These are phyloP conservation scores for Pogonus chalceus DNA, from an alignment of 1,140 invertebrate genomes.

Conservation along the genomic window DNA sequence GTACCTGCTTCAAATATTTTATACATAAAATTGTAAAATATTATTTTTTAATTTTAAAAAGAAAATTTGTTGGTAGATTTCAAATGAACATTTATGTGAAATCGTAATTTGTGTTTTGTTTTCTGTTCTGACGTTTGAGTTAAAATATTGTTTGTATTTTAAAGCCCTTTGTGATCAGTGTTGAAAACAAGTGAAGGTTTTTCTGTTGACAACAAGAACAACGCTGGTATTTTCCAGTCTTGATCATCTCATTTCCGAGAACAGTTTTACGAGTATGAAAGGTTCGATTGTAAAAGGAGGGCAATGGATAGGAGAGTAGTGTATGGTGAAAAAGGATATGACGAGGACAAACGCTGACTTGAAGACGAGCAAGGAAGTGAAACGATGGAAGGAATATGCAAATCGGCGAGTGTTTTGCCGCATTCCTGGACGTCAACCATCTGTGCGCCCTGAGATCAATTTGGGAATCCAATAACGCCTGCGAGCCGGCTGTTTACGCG, in stretches of 20 bases:
- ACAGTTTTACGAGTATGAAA: constrained; percentile 1
- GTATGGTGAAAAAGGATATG: background rate
- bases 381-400: constrained; percentile 3
- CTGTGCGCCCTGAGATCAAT: constrained; percentile 2
- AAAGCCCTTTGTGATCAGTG: no score
- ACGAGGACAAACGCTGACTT: background rate
- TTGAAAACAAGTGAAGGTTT: no score
- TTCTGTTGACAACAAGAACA: no score
- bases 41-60: no score
- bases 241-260: background rate
- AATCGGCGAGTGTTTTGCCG: constrained; percentile 4
- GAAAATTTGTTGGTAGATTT: no score
- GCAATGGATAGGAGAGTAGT: background rate
- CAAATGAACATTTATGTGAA: no score
- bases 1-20: no score
- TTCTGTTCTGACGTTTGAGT: no score
- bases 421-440: constrained; percentile 6
- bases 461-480: constrained; percentile 4
- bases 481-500: background rate
- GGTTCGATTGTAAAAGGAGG: background rate
- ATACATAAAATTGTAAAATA: no score
- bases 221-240: background rate
- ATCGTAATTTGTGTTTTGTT: no score
- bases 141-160: no score
- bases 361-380: background rate